phyloP scores from a whole-genome alignment of 1,140 invertebrate species.

The Lepidurus couesii region DNA sequence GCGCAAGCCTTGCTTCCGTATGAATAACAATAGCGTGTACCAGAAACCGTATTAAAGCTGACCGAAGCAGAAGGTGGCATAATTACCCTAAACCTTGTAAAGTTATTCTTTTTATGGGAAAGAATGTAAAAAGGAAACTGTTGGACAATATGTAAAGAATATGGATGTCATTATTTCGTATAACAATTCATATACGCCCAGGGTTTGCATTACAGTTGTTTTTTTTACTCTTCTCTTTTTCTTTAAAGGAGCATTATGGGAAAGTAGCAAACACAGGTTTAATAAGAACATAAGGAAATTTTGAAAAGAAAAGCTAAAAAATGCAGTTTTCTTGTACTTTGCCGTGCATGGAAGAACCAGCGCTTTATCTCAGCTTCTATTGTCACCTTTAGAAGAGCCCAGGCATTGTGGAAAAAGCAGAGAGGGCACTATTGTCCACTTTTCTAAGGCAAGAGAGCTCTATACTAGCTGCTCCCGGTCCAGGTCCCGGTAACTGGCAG shows the following conservation, averaged over 20 bases:
- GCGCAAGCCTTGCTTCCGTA: no score
- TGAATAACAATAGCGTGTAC: no score
- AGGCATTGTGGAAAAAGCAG: conserved; percentile 6
- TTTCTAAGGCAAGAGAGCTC: neutral
- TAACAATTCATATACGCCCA: neutral
- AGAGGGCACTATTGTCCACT: conserved; percentile 1
- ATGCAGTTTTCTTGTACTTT: conserved; percentile 6
- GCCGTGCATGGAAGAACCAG: neutral
- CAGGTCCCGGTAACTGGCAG: neutral
- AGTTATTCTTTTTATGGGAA: neutral
- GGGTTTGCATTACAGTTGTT: neutral
- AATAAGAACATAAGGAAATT: conserved; percentile 5
- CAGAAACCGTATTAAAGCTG: no score
- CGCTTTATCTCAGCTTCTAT: neutral
- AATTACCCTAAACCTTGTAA: neutral
- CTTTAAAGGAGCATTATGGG: neutral
- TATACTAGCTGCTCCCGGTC: neutral
- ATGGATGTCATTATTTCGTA: neutral
- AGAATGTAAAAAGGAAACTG: neutral
- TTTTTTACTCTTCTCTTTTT: neutral
- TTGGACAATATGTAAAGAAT: neutral
- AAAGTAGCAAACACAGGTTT: neutral
- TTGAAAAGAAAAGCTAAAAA: conserved; percentile 6
- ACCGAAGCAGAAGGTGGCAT: neutral
- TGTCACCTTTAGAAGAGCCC: conserved; percentile 15